Evolutionary conservation across 2,888 invertebrate genomes (phyloP).

Genomic region (Patella depressa): DNA sequence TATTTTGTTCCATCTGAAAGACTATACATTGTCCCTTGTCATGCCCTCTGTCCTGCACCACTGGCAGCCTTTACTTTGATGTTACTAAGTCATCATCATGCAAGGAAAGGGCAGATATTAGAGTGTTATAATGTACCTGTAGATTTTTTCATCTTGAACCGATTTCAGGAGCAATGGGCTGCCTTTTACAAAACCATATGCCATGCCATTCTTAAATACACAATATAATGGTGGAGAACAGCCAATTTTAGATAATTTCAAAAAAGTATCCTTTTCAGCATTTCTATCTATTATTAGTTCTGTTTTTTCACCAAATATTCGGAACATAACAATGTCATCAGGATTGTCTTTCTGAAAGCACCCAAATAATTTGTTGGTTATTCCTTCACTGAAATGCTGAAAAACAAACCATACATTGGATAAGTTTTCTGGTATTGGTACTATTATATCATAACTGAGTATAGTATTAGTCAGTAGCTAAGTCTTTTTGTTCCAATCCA

Average conservation of each 20-base stretch:
- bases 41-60: no score
- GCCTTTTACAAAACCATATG: slow-evolving; percentile 86
- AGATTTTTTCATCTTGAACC: slow-evolving; percentile 60
- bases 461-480: no score
- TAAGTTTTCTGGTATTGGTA: no score
- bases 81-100: no score
- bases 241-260: slow-evolving; percentile 74
- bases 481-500: no score
- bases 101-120: no score
- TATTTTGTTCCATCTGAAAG: no score
- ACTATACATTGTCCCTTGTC: no score
- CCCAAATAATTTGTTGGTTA: slow-evolving; percentile 91
- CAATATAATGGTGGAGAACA: slow-evolving; percentile 90
- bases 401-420: slow-evolving; percentile 23
- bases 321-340: slow-evolving; percentile 84
- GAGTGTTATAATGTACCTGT: neutral
- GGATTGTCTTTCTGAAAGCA: slow-evolving; percentile 74
- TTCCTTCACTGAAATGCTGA: slow-evolving; percentile 93
- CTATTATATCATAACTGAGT: no score
- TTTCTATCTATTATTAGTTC: slow-evolving; percentile 91
- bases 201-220: slow-evolving; percentile 92
- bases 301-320: slow-evolving; percentile 94
- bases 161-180: slow-evolving; percentile 69
- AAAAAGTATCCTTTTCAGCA: slow-evolving; percentile 75
- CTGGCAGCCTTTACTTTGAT: no score